Evolutionary conservation across 2,888 invertebrate species (phyloP).

Genomic region (Lumbricus terrestris): DNA sequence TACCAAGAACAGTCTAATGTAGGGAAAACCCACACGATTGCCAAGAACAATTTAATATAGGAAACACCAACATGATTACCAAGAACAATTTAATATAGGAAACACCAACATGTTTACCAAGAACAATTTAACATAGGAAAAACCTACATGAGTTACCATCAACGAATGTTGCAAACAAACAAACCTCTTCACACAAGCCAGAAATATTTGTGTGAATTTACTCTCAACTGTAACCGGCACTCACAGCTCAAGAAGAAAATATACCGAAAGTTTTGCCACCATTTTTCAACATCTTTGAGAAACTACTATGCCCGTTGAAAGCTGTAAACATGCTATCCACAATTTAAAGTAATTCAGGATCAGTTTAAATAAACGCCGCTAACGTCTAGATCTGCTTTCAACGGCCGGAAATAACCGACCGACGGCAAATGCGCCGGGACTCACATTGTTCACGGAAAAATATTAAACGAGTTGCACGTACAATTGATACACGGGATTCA

Average conservation of each 20-base stretch:
- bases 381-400: neutral
- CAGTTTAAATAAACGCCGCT: neutral
- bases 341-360: neutral
- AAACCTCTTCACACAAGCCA: neutral
- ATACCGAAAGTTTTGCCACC: neutral
- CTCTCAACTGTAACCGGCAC: neutral
- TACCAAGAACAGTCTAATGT: no score
- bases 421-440: neutral
- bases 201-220: neutral
- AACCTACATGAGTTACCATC: neutral
- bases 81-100: no score
- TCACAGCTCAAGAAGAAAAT: neutral
- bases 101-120: neutral
- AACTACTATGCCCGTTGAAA: neutral
- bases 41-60: no score
- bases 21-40: no score
- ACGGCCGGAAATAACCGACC: neutral
- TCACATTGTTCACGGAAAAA: neutral
- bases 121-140: neutral
- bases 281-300: neutral
- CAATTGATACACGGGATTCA: neutral
- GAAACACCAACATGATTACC: neutral
- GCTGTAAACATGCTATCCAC: neutral
- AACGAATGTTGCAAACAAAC: neutral
- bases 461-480: neutral